These are phyloP conservation scores for Drosophila cognata DNA, from an alignment of 2,888 invertebrate species.

Conservation along the genomic window DNA sequence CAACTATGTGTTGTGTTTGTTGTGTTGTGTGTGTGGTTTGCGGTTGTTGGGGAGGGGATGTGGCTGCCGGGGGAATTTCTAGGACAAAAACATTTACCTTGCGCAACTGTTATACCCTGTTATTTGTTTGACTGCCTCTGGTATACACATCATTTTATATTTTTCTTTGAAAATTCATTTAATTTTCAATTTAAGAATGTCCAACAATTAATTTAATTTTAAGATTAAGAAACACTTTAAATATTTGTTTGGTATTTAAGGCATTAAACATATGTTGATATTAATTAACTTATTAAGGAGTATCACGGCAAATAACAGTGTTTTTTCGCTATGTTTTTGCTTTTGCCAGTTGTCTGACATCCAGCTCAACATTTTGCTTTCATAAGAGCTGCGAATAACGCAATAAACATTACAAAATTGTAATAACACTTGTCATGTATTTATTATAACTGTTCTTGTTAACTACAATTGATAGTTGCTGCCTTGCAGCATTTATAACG, in stretches of 20 bases:
- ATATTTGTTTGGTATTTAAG: not conserved
- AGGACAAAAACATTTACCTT: not conserved
- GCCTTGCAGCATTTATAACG: not conserved
- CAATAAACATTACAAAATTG: not conserved
- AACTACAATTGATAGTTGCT: not conserved
- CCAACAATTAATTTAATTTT: not conserved
- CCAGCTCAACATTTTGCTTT: conserved; percentile 16
- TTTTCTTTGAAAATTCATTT: not conserved
- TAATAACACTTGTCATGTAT: not conserved
- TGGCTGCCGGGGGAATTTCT: not conserved
- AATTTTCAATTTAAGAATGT: not conserved
- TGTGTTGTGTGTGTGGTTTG: conserved; percentile 5
- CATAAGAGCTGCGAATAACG: not conserved
- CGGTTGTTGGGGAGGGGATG: not conserved
- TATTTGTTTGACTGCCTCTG: not conserved
- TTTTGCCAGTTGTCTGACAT: conserved; percentile 2
- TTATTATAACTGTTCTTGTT: not conserved
- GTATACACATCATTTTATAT: not conserved
- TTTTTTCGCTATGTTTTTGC: not conserved
- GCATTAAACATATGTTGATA: not conserved
- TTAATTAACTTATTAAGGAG: not conserved
- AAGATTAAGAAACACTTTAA: not conserved
- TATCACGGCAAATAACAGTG: not conserved
- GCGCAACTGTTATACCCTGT: not conserved
- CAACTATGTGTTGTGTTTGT: conserved; percentile 1